Conservation (phyloP, 2,888 invertebrate genomes). For the Chironomus riparius region DNA sequence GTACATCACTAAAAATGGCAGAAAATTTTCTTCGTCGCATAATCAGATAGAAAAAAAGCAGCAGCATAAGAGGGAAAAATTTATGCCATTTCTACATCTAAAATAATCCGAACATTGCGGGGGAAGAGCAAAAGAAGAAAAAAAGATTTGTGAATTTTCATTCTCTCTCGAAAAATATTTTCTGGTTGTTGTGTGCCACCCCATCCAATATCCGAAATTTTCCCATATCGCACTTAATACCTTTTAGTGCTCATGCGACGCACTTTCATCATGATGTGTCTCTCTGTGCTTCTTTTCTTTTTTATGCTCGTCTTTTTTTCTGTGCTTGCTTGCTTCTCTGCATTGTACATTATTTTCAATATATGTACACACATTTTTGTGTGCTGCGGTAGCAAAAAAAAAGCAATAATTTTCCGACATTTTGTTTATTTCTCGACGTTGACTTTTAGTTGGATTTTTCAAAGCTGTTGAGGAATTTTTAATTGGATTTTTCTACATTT, state of each 20-base stretch:
- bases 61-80: background rate
- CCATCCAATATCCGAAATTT: background rate
- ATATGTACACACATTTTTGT: background rate
- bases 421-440: background rate
- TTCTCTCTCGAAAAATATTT: background rate
- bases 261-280: constrained; percentile 4
- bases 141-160: background rate
- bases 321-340: background rate
- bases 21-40: background rate
- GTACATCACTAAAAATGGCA: background rate
- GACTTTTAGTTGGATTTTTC: background rate
- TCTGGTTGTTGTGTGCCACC: background rate
- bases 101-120: too few relatives aligned
- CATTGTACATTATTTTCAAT: background rate
- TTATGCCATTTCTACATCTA: too few relatives aligned
- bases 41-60: background rate
- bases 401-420: background rate
- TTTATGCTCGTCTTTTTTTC: background rate
- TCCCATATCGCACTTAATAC: constrained; percentile 14
- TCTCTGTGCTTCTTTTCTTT: background rate
- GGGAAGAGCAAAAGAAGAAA: too few relatives aligned
- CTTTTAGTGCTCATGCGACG: constrained; percentile 16
- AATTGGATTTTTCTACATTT: too few relatives aligned
- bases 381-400: background rate
- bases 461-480: background rate